Evolutionary conservation across 2,888 invertebrate genomes (phyloP).

Genomic region (Sclerodermus sp.): DNA sequence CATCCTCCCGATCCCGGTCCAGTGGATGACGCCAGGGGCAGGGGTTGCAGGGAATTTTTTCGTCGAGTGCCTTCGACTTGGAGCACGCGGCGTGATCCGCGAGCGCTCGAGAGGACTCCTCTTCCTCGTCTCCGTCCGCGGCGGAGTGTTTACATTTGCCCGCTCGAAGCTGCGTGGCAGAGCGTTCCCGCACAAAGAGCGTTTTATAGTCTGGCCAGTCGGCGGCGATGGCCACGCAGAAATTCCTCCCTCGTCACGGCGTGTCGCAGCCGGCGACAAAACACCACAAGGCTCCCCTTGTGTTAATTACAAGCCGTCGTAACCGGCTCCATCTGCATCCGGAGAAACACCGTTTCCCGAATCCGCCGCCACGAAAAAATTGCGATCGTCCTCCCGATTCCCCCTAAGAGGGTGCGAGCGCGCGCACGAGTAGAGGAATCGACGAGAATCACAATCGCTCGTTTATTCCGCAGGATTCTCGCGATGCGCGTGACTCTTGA

Average conservation of each 20-base stretch:
- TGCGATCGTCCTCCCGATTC: too few relatives aligned
- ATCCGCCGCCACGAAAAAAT: slow-evolving; percentile 8
- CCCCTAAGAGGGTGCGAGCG: too few relatives aligned
- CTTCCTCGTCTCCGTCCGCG: slow-evolving; percentile 20
- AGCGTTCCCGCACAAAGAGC: slow-evolving; percentile 45
- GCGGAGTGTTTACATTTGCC: slow-evolving; percentile 54
- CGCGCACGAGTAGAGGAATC: too few relatives aligned
- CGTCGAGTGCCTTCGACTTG: too few relatives aligned
- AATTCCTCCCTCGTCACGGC: slow-evolving; percentile 47
- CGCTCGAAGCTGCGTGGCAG: slow-evolving; percentile 29
- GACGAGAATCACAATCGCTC: too few relatives aligned
- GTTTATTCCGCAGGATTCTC: too few relatives aligned
- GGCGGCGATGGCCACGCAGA: slow-evolving; percentile 28
- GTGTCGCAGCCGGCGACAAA: slow-evolving; percentile 52
- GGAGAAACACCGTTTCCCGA: slow-evolving; percentile 11
- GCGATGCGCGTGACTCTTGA: too few relatives aligned
- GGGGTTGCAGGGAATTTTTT: too few relatives aligned
- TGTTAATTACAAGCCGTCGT: slow-evolving; percentile 48
- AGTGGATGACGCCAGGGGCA: too few relatives aligned
- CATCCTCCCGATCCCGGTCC: too few relatives aligned
- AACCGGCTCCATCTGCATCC: slow-evolving; percentile 38
- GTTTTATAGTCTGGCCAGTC: slow-evolving; percentile 52
- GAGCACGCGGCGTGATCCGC: slow-evolving; percentile 21
- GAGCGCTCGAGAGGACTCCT: slow-evolving; percentile 35
- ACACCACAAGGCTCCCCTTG: slow-evolving; percentile 52